Conservation (phyloP, 2,797 vertebrate species). For the Gallinago stenura region DNA sequence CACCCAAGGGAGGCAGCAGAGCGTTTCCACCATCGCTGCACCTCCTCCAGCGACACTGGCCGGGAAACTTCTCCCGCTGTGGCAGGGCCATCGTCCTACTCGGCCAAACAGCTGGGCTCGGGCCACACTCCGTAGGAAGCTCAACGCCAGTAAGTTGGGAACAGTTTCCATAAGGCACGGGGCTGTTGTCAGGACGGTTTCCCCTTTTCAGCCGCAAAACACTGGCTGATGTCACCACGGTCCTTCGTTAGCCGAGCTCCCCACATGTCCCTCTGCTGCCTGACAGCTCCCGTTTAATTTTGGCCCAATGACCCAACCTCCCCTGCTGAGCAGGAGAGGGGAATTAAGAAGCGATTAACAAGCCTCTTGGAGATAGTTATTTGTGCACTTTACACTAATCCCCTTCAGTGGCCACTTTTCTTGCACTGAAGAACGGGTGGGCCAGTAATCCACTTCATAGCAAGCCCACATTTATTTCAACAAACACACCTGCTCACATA, state of each 20-base stretch:
- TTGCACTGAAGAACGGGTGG: background rate
- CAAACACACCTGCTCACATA: background rate
- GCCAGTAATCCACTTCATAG: conserved; percentile 11
- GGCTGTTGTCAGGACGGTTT: background rate
- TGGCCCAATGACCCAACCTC: background rate
- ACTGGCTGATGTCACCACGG: background rate
- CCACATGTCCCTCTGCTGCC: background rate
- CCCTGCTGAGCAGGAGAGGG: background rate
- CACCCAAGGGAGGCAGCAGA: no score
- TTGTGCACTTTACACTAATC: conserved; percentile 29
- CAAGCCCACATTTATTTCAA: background rate
- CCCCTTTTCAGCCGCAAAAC: background rate
- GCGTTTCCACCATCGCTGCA: fast-evolving
- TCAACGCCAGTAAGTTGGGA: fast-evolving
- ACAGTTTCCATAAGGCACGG: fast-evolving
- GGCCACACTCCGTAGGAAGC: background rate
- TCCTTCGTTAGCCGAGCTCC: background rate
- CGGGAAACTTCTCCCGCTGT: background rate
- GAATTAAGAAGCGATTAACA: conserved; percentile 14
- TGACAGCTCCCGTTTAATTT: background rate
- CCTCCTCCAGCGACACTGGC: fast-evolving
- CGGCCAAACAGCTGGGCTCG: background rate
- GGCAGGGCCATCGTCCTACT: background rate
- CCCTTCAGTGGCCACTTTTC: background rate
- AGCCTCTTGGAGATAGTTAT: conserved; percentile 1